Percentiles rank a stretch among this genome's conserved stretches.
Conservation (phyloP, 2,888 invertebrate genomes). For the Ctenicera cuprea region DNA sequence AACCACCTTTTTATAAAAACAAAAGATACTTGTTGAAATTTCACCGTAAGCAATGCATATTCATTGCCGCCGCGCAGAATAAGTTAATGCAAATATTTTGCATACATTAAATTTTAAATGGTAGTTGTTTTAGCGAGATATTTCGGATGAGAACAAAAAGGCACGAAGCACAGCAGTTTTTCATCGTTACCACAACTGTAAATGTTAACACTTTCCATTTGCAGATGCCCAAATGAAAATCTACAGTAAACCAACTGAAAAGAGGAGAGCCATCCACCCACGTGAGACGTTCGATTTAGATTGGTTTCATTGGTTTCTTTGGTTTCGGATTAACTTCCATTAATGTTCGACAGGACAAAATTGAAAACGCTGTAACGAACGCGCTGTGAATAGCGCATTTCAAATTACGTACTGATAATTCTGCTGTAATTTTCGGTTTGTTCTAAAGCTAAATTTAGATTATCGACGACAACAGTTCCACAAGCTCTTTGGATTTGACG, state of each 20-base stretch:
- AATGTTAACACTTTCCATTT: slow-evolving; percentile 8
- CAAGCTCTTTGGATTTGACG: too few relatives aligned
- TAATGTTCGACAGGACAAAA: slow-evolving; percentile 26
- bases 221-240: slow-evolving; percentile 14
- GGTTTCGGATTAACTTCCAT: slow-evolving; percentile 28
- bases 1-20: slow-evolving; percentile 16
- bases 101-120: slow-evolving; percentile 54
- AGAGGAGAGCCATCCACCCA: not conserved
- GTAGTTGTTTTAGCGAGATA: slow-evolving; percentile 25
- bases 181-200: slow-evolving; percentile 2
- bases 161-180: slow-evolving; percentile 23
- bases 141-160: slow-evolving; percentile 22
- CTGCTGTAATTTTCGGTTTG: not conserved
- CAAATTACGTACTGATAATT: not conserved
- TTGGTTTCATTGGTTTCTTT: slow-evolving; percentile 22
- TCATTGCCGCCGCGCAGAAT: slow-evolving; percentile 53
- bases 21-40: slow-evolving; percentile 35
- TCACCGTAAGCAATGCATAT: slow-evolving; percentile 49
- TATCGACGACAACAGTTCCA: not conserved
- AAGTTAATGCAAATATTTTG: slow-evolving; percentile 55
- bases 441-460: not conserved
- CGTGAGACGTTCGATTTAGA: slow-evolving; percentile 12
- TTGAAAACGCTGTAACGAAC: slow-evolving; percentile 26
- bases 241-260: not conserved
- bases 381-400: slow-evolving; percentile 20